These are phyloP conservation scores for Narcine bancroftii DNA, from an alignment of 2,113 vertebrate species.

Conservation along the genomic window DNA sequence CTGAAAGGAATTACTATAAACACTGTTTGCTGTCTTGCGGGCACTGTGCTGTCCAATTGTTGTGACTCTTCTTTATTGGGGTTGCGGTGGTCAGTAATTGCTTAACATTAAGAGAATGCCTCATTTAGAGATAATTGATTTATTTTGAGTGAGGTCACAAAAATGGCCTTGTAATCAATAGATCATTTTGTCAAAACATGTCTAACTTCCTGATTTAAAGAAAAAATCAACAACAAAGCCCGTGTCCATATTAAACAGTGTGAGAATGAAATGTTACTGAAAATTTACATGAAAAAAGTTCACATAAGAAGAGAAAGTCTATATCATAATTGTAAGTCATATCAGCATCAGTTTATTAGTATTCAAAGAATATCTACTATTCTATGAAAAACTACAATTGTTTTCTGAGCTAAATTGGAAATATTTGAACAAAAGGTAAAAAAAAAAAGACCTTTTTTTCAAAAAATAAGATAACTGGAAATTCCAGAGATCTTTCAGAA, in stretches of 20 bases:
- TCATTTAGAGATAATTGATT: slow-evolving; percentile 38
- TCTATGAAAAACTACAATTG: not conserved
- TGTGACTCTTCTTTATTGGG: slow-evolving; percentile 65
- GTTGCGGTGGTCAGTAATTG: slow-evolving; percentile 57
- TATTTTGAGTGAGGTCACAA: slow-evolving; percentile 37
- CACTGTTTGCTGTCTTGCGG: slow-evolving; percentile 65
- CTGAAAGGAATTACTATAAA: slow-evolving; percentile 74
- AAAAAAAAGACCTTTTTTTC: too few species aligned
- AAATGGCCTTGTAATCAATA: slow-evolving; percentile 32
- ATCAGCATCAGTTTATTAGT: not conserved
- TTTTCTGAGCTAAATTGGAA: not conserved
- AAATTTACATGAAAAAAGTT: not conserved
- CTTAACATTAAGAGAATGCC: slow-evolving; percentile 46
- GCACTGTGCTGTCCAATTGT: slow-evolving; percentile 61
- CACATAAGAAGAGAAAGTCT: not conserved
- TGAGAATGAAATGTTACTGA: not conserved
- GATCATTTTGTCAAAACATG: slow-evolving; percentile 37
- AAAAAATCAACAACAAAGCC: slow-evolving; percentile 1
- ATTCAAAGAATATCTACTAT: not conserved
- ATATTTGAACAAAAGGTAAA: not conserved
- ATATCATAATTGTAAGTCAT: not conserved
- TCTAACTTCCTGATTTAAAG: slow-evolving; percentile 24
- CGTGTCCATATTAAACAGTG: not conserved
- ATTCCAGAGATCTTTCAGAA: not conserved
- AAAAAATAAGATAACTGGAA: not conserved